Conservation (phyloP, 2,797 vertebrate species). For the Platalea minor region DNA sequence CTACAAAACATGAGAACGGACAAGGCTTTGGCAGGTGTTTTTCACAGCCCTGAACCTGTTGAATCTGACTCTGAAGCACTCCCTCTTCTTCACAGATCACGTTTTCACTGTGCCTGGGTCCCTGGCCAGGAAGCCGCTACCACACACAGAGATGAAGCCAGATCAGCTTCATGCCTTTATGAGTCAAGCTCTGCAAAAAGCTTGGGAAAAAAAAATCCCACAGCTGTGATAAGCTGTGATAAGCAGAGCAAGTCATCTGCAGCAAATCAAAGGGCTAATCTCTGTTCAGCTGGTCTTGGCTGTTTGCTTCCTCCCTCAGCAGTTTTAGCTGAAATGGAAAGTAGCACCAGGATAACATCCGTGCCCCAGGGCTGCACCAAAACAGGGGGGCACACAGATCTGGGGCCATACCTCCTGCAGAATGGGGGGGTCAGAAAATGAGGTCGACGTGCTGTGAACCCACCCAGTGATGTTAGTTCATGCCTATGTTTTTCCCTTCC, state of each 20-base stretch:
- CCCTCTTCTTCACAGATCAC: not conserved
- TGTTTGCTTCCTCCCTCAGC: not conserved
- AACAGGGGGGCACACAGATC: not conserved
- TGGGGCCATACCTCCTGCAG: rapidly evolving
- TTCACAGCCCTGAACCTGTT: not conserved
- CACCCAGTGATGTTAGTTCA: not conserved
- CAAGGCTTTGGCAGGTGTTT: not conserved
- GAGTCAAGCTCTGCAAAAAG: not conserved
- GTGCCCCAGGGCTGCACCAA: rapidly evolving
- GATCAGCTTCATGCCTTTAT: not conserved
- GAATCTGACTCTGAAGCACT: not conserved
- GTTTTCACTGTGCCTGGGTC: not conserved
- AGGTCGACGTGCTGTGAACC: not conserved
- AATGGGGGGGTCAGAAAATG: rapidly evolving
- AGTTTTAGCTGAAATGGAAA: not conserved
- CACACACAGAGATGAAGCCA: not conserved
- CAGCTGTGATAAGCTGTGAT: not conserved
- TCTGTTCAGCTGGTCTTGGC: not conserved
- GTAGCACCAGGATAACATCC: not conserved
- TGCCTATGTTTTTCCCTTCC: not conserved
- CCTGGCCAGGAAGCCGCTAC: not conserved
- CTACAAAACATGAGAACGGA: not conserved
- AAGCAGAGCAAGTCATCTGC: not conserved
- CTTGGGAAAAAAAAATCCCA: not conserved
- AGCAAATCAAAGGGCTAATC: constrained; percentile 19